These are phyloP conservation scores for Seriola quinqueradiata DNA, from an alignment of 2,113 vertebrate species.

Conservation along the genomic window DNA sequence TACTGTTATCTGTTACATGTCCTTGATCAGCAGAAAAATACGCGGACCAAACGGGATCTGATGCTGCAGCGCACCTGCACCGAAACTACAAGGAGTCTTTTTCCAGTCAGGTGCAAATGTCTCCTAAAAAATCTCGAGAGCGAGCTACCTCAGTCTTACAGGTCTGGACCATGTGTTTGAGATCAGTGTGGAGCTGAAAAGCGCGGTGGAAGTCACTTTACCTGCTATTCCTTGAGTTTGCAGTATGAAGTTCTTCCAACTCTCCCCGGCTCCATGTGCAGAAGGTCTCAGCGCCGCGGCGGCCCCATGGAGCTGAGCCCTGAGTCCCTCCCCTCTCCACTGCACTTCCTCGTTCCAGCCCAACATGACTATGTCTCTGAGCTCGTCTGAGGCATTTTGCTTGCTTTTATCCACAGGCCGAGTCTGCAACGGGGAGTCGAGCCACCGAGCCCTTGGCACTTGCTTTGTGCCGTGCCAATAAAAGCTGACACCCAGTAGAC, in stretches of 20 bases:
- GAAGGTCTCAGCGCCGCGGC: constrained; percentile 86
- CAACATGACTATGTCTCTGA: constrained; percentile 87
- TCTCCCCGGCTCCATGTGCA: constrained; percentile 91
- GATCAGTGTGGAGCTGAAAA: constrained; percentile 16
- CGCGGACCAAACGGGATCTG: constrained; percentile 70
- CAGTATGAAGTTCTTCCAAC: constrained; percentile 89
- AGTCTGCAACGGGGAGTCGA: constrained; percentile 78
- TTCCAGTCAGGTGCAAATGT: constrained; percentile 70
- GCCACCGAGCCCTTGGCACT: constrained; percentile 82
- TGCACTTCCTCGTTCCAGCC: constrained; percentile 94
- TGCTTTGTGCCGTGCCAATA: constrained; percentile 87
- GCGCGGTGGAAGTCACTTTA: constrained; percentile 78
- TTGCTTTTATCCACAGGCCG: constrained; percentile 88
- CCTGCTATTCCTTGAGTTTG: constrained; percentile 91
- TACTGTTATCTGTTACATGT: neutral
- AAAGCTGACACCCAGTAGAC: constrained; percentile 86
- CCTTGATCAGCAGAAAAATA: neutral
- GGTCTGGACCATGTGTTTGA: neutral
- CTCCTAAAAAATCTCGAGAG: constrained; percentile 30
- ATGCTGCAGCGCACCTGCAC: constrained; percentile 83
- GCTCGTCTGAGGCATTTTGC: constrained; percentile 83
- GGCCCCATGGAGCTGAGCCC: constrained; percentile 87
- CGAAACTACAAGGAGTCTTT: constrained; percentile 74
- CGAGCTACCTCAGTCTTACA: neutral
- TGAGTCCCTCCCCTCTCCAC: constrained; percentile 90